Percentiles rank a stretch among this genome's conserved stretches.
Evolutionary conservation across 2,797 vertebrate species (phyloP).

Genomic region (Eremophila alpestris): DNA sequence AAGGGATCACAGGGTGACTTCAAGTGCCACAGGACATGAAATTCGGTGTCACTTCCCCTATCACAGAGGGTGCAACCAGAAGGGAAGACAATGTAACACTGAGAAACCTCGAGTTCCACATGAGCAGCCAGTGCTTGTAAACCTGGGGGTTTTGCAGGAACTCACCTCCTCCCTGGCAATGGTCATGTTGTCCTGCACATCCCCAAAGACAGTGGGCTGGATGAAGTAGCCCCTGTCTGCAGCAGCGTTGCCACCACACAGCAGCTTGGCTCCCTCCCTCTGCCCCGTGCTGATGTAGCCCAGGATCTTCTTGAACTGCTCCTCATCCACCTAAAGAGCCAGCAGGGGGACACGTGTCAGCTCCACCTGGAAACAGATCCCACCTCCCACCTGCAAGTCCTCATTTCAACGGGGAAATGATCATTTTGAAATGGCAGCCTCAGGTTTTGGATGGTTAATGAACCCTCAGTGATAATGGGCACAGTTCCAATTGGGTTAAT

Average conservation of each 20-base stretch:
- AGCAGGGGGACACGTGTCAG: not conserved
- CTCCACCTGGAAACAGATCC: not conserved
- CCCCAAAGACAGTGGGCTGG: conserved; percentile 94
- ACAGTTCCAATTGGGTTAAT: not conserved
- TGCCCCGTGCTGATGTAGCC: conserved; percentile 90
- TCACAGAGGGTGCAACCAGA: rapidly evolving
- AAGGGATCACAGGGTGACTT: not conserved
- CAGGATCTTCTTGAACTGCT: conserved; percentile 93
- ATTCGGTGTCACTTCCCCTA: not conserved
- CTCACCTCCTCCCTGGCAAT: conserved; percentile 94
- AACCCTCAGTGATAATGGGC: not conserved
- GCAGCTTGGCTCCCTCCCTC: conserved; percentile 90
- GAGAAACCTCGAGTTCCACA: rapidly evolving
- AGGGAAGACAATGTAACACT: not conserved
- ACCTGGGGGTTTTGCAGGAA: not conserved
- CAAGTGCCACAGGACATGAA: not conserved
- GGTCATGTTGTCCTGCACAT: conserved; percentile 91
- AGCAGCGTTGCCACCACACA: conserved; percentile 89
- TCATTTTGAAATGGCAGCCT: not conserved
- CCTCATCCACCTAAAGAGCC: conserved; percentile 85
- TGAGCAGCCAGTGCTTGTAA: not conserved
- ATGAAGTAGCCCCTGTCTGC: conserved; percentile 93
- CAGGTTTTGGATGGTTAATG: not conserved
- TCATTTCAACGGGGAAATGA: not conserved
- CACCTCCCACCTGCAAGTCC: not conserved